A percentile compares a stretch with the other conserved stretches of the same genome.
Conservation (phyloP, 2,797 vertebrate species). For the Bradypus variegatus region DNA sequence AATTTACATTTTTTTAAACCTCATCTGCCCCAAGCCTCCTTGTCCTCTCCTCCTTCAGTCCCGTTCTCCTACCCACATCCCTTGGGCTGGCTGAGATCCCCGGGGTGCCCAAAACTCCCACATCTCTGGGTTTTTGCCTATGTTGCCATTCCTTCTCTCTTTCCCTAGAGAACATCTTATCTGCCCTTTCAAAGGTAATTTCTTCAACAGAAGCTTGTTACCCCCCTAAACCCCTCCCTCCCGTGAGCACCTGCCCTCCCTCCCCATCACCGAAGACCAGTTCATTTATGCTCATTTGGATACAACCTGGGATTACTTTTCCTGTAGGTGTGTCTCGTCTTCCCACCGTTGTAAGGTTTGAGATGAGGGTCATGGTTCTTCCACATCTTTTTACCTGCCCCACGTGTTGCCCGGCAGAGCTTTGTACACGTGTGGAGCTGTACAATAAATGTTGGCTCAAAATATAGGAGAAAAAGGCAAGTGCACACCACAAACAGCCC, state of each 20-base stretch:
- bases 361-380: neutral
- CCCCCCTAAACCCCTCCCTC: neutral
- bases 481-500: neutral
- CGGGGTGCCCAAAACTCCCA: neutral
- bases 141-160: neutral
- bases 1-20: neutral
- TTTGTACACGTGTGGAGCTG: neutral
- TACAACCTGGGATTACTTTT: neutral
- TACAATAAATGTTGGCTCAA: neutral
- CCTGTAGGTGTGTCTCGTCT: neutral
- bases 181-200: neutral
- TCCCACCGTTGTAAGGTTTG: neutral
- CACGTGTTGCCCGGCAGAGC: neutral
- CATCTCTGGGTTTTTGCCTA: neutral
- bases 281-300: neutral
- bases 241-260: neutral
- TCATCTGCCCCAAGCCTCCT: neutral
- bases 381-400: neutral
- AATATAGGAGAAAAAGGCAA: neutral
- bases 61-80: too few relatives aligned
- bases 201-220: neutral
- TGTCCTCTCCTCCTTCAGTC: neutral
- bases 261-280: neutral
- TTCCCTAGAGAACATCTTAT: neutral
- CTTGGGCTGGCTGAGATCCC: neutral